Base-by-base conservation (phyloP, 1,140 invertebrate species). In the Cherax quadricarinatus region DNA sequence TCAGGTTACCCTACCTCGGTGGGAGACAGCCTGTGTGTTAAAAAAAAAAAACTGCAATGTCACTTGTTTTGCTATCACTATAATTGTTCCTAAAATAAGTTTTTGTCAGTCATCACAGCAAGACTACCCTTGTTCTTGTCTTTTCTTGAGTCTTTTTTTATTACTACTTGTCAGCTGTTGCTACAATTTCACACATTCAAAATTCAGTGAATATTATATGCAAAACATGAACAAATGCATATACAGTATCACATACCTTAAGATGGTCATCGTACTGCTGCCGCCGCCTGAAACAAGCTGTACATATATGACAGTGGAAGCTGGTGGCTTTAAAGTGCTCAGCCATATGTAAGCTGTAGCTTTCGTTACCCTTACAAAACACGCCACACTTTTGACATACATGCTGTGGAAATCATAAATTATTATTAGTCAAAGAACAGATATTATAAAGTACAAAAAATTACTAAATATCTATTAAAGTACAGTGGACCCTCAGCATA, bases 261-360 rank as follows among this genome's bases (percentile, higher is more conserved):
- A 92, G 86, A 75, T 93, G 93, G 51, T 93, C 89, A 88, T 89
- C 79, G 82, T 91, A 93, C 70, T 93, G 93, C 79, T 93, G 93
- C 53, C 87, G 82, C 49, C 93, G 89, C 80, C 62, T 66, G 66
- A 93, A 93, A 24, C 83, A 89, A 30, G 90, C 84, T 24, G 79
- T 48, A 66, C 93, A 93, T 21, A 92, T 91, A 49, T 90, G 53
- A 60, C 93, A 93, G 70, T 81, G 90, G 57, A 91, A 91, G 78
- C 84, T 86, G 51, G 90, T 75, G 21, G 84, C 80, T 53, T 91
- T 91, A 12, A 85, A 18, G 79, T 93, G 93, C 12, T 93, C 93
- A 70, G 75, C 85, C 85, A 93, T 88, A n/a, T 92, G 93, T 24
- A 80, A 51, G 21, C 92, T 75, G 66, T 57, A 93, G n/a, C 41